Conservation (phyloP, 2,888 invertebrate genomes). For the Clusia tigrina region DNA sequence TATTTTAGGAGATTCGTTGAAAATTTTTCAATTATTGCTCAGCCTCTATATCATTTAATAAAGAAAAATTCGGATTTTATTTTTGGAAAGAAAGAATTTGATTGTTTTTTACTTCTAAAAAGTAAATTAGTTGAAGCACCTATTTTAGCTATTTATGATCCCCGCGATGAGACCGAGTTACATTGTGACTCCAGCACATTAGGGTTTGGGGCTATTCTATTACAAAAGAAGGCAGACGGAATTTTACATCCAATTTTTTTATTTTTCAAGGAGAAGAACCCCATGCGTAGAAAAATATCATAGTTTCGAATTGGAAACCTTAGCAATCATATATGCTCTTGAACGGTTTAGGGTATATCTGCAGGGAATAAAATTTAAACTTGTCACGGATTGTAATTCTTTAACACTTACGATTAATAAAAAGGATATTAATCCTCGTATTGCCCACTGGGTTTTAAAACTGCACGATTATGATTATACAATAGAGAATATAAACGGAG, state of each 20-base stretch:
- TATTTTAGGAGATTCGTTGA: slow-evolving; percentile 33
- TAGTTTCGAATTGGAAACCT: slow-evolving; percentile 48
- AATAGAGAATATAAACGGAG: slow-evolving; percentile 35
- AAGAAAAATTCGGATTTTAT: slow-evolving; percentile 24
- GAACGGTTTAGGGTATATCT: slow-evolving; percentile 45
- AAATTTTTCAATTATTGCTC: slow-evolving; percentile 38
- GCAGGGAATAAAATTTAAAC: slow-evolving; percentile 39
- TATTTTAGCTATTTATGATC: slow-evolving; percentile 46
- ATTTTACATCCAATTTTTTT: slow-evolving; percentile 45
- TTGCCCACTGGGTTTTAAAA: slow-evolving; percentile 34
- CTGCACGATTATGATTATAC: slow-evolving; percentile 36
- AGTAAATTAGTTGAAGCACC: slow-evolving; percentile 27
- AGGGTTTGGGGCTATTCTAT: slow-evolving; percentile 44
- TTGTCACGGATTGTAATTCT: slow-evolving; percentile 46
- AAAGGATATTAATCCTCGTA: slow-evolving; percentile 39
- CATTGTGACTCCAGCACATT: slow-evolving; percentile 46
- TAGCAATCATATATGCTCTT: slow-evolving; percentile 44
- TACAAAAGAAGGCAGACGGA: slow-evolving; percentile 38
- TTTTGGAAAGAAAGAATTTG: slow-evolving; percentile 16
- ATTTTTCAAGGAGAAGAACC: slow-evolving; percentile 45
- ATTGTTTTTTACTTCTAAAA: slow-evolving; percentile 25
- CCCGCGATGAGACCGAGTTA: slow-evolving; percentile 43
- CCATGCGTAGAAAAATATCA: slow-evolving; percentile 42
- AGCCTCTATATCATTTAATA: slow-evolving; percentile 46
- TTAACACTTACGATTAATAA: slow-evolving; percentile 37